Base-by-base conservation (phyloP, 2,888 invertebrate species). In the Homarus gammarus region DNA sequence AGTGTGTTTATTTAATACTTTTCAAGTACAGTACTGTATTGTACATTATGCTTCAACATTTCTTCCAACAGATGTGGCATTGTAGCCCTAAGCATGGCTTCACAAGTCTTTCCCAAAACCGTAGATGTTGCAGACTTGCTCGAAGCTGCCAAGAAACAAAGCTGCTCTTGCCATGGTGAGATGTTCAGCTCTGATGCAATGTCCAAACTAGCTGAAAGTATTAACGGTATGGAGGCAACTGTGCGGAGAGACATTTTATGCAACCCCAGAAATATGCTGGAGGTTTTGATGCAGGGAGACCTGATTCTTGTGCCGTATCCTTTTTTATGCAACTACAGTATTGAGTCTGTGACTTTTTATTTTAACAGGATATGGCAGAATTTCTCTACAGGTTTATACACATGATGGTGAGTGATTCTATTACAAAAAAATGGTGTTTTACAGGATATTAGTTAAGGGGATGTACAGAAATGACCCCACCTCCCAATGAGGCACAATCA, bases 281-380 rank as follows among this genome's bases (percentile, higher is more conserved):
- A 90, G 44, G 82, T 91, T 33, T 83, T 91, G 22, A 44, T 91
- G 44, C 79, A 87, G 44, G 91, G 91, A 44, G 88, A 90, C 40
- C 78, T 91, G 40, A 78, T 91, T 40, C 83, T 91, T 40, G 88
- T 91, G 44, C 91, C 91, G 91, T 91, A 91, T 91, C 91, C 91
- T 91, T 91, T 91, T 87, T 27, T 61, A 31, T 56, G 15, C 27
- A 15, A 44, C 18, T 38, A n/a, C n/a, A n/a, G n/a, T n/a, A n/a
- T n/a, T n/a, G n/a, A n/a, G n/a, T n/a, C n/a, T n/a, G n/a, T n/a
- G n/a, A n/a, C n/a, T n/a, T n/a, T n/a, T n/a, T n/a, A n/a, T n/a
- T n/a, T n/a, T n/a, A n/a, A n/a, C n/a, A n/a, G n/a, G n/a, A n/a
- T n/a, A n/a, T n/a, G n/a, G n/a, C n/a, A n/a, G n/a, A n/a, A n/a